A percentile compares a stretch with the other conserved stretches of the same genome.
Evolutionary conservation across 2,888 invertebrate species (phyloP).

Genomic region (Harpalus rufipes): DNA sequence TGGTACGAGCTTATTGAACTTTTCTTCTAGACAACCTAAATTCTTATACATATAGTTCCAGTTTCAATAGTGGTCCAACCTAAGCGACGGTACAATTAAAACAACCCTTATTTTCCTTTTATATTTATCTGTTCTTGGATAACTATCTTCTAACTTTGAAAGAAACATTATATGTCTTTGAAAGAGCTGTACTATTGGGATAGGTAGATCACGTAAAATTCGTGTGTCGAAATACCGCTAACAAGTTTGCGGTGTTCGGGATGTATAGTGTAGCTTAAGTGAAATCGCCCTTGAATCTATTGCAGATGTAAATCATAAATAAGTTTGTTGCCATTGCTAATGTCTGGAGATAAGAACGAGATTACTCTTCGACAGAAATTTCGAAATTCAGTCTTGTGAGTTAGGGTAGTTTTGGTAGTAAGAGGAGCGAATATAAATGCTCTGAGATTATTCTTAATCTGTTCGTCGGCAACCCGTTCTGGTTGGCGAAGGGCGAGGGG

Average conservation of each 20-base stretch:
- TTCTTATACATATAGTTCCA: too few relatives aligned
- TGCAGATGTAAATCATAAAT: conserved; percentile 30
- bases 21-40: too few relatives aligned
- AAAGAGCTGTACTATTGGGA: too few relatives aligned
- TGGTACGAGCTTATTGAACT: too few relatives aligned
- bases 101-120: too few relatives aligned
- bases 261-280: not conserved
- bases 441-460: conserved; percentile 71
- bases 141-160: too few relatives aligned
- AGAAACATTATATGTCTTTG: too few relatives aligned
- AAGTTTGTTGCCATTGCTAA: conserved; percentile 8
- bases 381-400: conserved; percentile 67
- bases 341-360: conserved; percentile 37
- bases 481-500: conserved; percentile 53
- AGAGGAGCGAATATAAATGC: conserved; percentile 70
- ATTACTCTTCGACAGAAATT: conserved; percentile 64
- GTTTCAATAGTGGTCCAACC: too few relatives aligned
- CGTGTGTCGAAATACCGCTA: not conserved
- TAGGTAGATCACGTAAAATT: not conserved
- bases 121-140: too few relatives aligned
- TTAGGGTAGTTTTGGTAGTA: conserved; percentile 18
- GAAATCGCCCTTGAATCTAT: not conserved
- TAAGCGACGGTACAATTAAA: too few relatives aligned
- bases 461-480: conserved; percentile 69
- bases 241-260: not conserved